Base-by-base conservation (phyloP, 2,113 vertebrate genomes). In the Calidris pygmaea region DNA sequence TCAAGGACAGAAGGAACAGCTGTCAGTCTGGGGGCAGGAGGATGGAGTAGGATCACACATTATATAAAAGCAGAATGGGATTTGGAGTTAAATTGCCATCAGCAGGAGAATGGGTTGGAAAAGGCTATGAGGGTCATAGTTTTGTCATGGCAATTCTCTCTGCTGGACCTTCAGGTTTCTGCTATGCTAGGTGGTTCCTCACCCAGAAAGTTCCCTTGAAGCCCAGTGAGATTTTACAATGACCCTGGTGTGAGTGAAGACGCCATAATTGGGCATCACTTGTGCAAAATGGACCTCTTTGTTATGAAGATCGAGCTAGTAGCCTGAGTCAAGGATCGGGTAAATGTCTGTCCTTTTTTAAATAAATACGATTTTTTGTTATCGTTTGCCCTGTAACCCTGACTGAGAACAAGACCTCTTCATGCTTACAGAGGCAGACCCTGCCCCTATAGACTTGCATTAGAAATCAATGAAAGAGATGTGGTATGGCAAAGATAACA, bases 1-100 rank as follows among this genome's bases (percentile, higher is more conserved):
- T 85, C 94, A 96, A 95, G 92, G 93, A 94, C 82, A 86, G 87
- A 74, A 84, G 94, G 75, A 95, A 74, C 92, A 96, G 95, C 84
- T 97, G 90, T 71, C 75, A 89, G 24, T 91, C 76, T 76, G 73
- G 92, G 90, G 92, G 76, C 60, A 93, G 90, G 23, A 93, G 72
- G 75, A 86, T 29, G 74, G 71, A 96, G 80, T 73, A 96, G 77
- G 74, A 79, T 76, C 87, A 89, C 89, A 94, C 21, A 24, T 58
- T 48, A 10, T 50, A 39, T 70, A 79, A 93, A 82, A 87, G 77
- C 58, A 50, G 74, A 83, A 77, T 6, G 83, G 43, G 59, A 30
- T 74, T 63, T 60, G n/a, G 67, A 93, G 62, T 89, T 48, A 68
- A 78, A 86, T 6, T 58, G 70, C 39, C 74, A 1, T 59, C 37